These are phyloP conservation scores for Sinocyclocheilus grahami DNA, from an alignment of 2,113 vertebrate genomes.

Conservation along the genomic window DNA sequence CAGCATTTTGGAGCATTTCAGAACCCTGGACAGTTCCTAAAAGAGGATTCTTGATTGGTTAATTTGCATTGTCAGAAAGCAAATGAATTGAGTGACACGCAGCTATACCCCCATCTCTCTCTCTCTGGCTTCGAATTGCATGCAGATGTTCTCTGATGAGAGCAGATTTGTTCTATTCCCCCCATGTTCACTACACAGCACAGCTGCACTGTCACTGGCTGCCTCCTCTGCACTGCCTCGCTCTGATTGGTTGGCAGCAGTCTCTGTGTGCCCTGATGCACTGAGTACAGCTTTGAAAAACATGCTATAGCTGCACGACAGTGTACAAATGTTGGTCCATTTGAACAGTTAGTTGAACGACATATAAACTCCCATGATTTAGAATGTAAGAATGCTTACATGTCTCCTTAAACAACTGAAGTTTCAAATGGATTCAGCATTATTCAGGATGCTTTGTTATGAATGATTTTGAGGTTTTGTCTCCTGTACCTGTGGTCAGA, in stretches of 20 bases:
- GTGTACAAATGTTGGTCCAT: neutral
- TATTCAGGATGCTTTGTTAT: neutral
- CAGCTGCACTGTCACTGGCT: slow-evolving; percentile 41
- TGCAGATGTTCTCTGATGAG: slow-evolving; percentile 42
- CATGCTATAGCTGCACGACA: slow-evolving; percentile 4
- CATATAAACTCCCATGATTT: neutral
- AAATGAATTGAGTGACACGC: neutral
- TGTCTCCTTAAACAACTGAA: neutral
- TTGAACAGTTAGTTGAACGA: neutral
- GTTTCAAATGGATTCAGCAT: neutral
- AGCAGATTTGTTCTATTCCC: slow-evolving; percentile 26
- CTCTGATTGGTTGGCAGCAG: slow-evolving; percentile 39
- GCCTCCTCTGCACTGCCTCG: neutral
- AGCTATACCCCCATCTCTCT: neutral
- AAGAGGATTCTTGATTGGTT: neutral
- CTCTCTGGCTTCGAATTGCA: slow-evolving; percentile 10
- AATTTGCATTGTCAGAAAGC: neutral
- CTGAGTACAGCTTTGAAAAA: neutral
- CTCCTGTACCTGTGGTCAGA: neutral
- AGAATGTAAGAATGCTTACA: neutral
- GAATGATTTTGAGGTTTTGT: neutral
- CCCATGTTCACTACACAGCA: slow-evolving; percentile 34
- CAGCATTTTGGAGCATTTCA: slow-evolving; percentile 3
- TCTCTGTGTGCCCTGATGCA: slow-evolving; percentile 18
- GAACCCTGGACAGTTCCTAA: slow-evolving; percentile 35